phyloP scores from a whole-genome alignment of 2,797 vertebrate genomes.

The Emydoidea blandingii region DNA sequence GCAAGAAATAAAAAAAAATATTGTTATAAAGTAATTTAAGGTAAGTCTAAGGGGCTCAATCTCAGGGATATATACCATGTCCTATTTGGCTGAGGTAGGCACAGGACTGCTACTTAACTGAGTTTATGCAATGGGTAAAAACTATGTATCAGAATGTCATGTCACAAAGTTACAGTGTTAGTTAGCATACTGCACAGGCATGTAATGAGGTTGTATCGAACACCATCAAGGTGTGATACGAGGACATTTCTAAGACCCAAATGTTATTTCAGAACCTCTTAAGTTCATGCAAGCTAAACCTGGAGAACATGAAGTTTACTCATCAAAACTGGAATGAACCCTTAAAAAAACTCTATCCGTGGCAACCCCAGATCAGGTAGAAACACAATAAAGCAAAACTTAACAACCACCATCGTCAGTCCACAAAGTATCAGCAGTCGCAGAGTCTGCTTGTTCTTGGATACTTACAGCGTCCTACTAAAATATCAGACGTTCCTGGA shows the following conservation, averaged over 20 bases:
- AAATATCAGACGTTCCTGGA: not conserved
- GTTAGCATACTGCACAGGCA: not conserved
- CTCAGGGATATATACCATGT: not conserved
- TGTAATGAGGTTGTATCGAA: not conserved
- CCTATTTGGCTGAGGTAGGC: not conserved
- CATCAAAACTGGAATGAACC: not conserved
- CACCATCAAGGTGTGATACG: not conserved
- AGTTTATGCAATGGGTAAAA: not conserved
- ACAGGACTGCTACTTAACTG: not conserved
- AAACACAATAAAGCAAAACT: not conserved
- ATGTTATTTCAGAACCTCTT: not conserved
- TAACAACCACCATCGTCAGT: not conserved
- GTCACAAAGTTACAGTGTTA: not conserved
- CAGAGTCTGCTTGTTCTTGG: not conserved
- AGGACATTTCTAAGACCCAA: not conserved
- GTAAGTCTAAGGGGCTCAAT: not conserved
- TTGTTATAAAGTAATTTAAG: not conserved
- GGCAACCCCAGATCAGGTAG: not conserved
- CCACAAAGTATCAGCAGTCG: not conserved
- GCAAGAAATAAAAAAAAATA: conserved; percentile 4
- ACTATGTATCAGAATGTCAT: not conserved
- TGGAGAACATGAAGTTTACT: not conserved
- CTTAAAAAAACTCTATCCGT: not conserved
- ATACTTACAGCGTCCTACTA: not conserved
- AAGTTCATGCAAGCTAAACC: not conserved